Conservation (phyloP, 2,113 vertebrate genomes). For the Periophthalmodon schlosseri region DNA sequence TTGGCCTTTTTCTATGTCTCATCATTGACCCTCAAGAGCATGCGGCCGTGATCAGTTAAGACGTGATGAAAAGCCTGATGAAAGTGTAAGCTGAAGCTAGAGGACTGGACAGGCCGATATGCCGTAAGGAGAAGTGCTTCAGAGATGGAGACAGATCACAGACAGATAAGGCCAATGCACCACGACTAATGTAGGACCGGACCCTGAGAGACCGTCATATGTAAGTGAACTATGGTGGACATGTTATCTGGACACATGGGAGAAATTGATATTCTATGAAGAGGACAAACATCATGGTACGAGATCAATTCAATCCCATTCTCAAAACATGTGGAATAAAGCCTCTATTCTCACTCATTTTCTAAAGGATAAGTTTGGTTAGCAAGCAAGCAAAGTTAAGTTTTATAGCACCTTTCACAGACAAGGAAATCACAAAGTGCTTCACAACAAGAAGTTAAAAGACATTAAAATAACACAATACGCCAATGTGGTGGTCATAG, state of each 20-base stretch:
- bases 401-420: too few relatives aligned
- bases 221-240: neutral
- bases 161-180: slow-evolving; percentile 3
- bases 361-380: neutral
- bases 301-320: neutral
- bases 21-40: slow-evolving; percentile 46
- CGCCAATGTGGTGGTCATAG: too few relatives aligned
- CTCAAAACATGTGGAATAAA: too few relatives aligned
- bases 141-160: neutral
- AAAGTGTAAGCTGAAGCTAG: slow-evolving; percentile 16
- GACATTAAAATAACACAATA: too few relatives aligned
- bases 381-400: too few relatives aligned
- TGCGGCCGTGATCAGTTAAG: slow-evolving; percentile 16
- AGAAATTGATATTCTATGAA: slow-evolving; percentile 2
- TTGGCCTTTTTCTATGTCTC: neutral
- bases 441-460: too few relatives aligned
- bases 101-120: slow-evolving; percentile 3
- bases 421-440: too few relatives aligned
- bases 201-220: neutral
- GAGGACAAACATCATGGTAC: neutral
- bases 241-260: neutral
- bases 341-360: neutral
- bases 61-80: slow-evolving; percentile 16
- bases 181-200: neutral
- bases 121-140: slow-evolving; percentile 7